Evolutionary conservation across 2,888 invertebrate species (phyloP).

Genomic region (Cantharis lateralis): DNA sequence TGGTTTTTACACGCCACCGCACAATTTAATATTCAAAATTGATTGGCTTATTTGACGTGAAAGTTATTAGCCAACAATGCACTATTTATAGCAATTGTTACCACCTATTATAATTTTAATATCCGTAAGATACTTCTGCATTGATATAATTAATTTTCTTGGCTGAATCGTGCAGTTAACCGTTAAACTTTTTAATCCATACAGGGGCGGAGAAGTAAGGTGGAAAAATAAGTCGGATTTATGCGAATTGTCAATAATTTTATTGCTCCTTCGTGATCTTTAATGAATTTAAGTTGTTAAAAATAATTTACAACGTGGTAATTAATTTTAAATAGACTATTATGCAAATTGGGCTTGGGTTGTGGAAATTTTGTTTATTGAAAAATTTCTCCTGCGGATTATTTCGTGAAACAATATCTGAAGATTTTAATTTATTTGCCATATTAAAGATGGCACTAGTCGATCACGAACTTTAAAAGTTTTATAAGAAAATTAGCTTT

Average conservation of each 20-base stretch:
- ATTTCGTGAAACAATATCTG: neutral
- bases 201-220: neutral
- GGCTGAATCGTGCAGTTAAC: conserved; percentile 24
- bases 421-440: neutral
- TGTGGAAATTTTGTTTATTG: neutral
- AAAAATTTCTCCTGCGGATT: neutral
- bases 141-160: conserved; percentile 23
- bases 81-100: neutral
- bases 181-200: conserved; percentile 18
- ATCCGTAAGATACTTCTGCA: conserved; percentile 11
- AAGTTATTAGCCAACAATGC: neutral
- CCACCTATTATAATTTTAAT: conserved; percentile 1
- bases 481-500: neutral
- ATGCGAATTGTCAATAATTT: conserved; percentile 21
- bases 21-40: neutral
- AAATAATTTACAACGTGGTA: conserved; percentile 7
- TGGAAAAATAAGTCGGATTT: conserved; percentile 15
- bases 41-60: neutral
- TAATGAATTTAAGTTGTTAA: conserved; percentile 16
- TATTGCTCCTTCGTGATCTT: conserved; percentile 26
- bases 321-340: neutral
- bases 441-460: neutral
- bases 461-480: neutral
- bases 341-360: neutral
- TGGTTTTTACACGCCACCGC: neutral